phyloP scores from a whole-genome alignment of 2,888 invertebrate species.

The Tuberolachnus salignus region DNA sequence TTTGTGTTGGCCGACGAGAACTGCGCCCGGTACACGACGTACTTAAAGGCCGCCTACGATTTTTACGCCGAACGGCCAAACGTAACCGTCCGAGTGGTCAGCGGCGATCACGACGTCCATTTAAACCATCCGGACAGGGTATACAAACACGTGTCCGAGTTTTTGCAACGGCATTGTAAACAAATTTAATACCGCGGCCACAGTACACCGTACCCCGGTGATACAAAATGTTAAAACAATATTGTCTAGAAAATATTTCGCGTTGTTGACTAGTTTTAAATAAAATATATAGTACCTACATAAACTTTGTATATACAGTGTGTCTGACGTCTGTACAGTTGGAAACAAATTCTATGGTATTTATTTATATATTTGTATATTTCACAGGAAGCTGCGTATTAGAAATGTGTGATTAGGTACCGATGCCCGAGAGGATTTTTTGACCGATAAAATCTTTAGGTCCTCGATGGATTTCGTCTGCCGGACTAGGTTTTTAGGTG shows the following conservation, averaged over 20 bases:
- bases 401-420: too few species aligned
- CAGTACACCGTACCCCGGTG: background rate
- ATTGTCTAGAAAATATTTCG: too few species aligned
- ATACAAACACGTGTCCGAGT: conserved; percentile 1
- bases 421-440: too few species aligned
- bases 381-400: too few species aligned
- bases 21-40: conserved; percentile 54
- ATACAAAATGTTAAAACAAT: background rate
- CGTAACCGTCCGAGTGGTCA: conserved; percentile 57
- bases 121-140: conserved; percentile 59
- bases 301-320: too few species aligned
- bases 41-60: conserved; percentile 56
- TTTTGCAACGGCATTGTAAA: conserved; percentile 20
- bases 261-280: too few species aligned
- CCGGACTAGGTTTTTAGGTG: too few species aligned
- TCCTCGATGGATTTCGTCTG: too few species aligned
- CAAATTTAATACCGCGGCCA: background rate
- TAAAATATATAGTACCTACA: background rate
- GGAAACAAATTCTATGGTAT: too few species aligned
- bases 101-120: conserved; percentile 60
- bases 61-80: conserved; percentile 42
- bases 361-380: background rate
- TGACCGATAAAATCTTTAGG: too few species aligned
- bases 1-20: conserved; percentile 58
- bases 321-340: too few species aligned